Conservation (phyloP, 2,113 vertebrate genomes). For the Cepphus grylle region DNA sequence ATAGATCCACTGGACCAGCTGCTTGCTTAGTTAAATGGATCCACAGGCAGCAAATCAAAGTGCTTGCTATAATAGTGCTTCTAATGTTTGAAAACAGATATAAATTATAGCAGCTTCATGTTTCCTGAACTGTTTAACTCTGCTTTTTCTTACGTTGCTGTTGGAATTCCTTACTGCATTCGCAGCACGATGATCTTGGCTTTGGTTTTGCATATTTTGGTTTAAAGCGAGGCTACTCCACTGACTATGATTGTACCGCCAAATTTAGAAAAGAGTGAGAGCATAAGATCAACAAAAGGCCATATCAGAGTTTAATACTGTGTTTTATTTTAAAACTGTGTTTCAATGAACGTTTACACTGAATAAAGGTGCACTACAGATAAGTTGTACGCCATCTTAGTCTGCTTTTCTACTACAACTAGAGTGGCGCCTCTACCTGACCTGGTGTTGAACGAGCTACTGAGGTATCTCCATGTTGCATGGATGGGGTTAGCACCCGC, state of each 20-base stretch:
- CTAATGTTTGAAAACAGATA: slow-evolving; percentile 16
- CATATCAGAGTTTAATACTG: neutral
- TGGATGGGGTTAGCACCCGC: neutral
- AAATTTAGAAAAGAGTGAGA: neutral
- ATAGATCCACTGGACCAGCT: neutral
- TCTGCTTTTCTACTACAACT: neutral
- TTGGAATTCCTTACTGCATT: neutral
- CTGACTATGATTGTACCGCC: neutral
- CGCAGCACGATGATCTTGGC: neutral
- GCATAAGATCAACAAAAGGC: neutral
- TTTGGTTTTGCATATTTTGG: neutral
- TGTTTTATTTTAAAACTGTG: neutral
- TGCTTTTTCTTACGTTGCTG: neutral
- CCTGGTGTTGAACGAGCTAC: neutral
- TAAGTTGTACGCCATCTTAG: neutral
- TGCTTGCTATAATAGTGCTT: neutral
- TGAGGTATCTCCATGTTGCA: neutral
- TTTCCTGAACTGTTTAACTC: slow-evolving; percentile 30
- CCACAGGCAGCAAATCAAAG: neutral
- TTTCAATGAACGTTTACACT: neutral
- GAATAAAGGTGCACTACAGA: neutral
- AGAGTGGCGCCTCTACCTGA: neutral
- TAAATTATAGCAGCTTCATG: neutral
- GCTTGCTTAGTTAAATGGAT: neutral
- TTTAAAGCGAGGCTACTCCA: neutral